Base-by-base conservation (phyloP, 2,797 vertebrate genomes). In the Gallirallus australis region DNA sequence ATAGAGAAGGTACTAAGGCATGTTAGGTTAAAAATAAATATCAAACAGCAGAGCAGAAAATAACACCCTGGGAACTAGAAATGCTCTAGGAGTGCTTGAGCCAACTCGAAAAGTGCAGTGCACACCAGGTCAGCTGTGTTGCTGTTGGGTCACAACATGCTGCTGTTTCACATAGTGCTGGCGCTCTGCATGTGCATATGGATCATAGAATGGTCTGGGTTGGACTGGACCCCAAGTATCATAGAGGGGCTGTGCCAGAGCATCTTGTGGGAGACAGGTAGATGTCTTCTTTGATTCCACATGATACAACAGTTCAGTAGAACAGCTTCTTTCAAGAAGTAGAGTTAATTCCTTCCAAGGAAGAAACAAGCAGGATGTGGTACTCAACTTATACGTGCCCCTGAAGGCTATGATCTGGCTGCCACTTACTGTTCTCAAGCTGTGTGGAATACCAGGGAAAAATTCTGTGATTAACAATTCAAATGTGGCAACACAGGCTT, bases 171-270 rank as follows among this genome's bases (percentile, higher is more conserved):
- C 1, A 0, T 6, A 33, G 5, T 24, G 30, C 57, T 48, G 39
- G 4, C 12, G 23, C 48, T 86, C 31, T 11, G 13, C 8, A 4
- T 6, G 2, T 12, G 11, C 4, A 1, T 5, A 1, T 2, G 31
- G 73, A 40, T 40, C 24, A 15, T 40, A 45, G 18, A 45, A 19
- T 45, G 18, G 42, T 45, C 42, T 45, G 42, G 42, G 42, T 19
- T 45, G 42, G 42, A 45, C 18, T 18, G 42, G 42, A 45, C 42
- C 42, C 42, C 18, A 45, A 45, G 8, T 45, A 45, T 42, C 42
- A 42, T 19, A 19, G 42, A 45, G 42, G 10, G 42, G 42, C 19
- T 45, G 42, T n/a, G 4, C 35, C 15, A 12, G 39, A 5, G 0
- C 4, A 1, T 35, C 27, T 18, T 6, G 42, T 11, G 61, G 12